phyloP scores from a whole-genome alignment of 2,888 invertebrate genomes.

The Furcula furcula region DNA sequence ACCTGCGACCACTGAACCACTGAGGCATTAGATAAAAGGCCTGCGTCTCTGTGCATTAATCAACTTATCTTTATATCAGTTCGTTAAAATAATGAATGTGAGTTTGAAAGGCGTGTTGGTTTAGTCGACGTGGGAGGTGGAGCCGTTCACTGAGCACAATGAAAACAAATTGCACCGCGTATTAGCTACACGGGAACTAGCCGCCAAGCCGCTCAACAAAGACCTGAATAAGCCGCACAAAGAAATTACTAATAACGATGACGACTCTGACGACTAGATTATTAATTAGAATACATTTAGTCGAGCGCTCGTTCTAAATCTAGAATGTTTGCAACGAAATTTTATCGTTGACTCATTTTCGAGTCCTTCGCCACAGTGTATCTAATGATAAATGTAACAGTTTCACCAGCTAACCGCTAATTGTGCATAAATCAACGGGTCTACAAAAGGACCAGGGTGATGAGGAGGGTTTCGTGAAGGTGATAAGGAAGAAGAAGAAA shows the following conservation, averaged over 20 bases:
- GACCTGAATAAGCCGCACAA: conserved; percentile 2
- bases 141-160: conserved; percentile 9
- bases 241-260: conserved; percentile 13
- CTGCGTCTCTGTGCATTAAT: no score
- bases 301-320: background rate
- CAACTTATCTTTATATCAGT: no score
- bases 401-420: background rate
- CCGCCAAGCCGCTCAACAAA: conserved; percentile 6
- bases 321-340: background rate
- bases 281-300: background rate
- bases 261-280: conserved; percentile 1
- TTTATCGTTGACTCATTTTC: background rate
- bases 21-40: no score
- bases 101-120: background rate
- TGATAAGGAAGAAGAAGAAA: no score
- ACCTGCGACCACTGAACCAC: no score
- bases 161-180: conserved; percentile 20
- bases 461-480: no score
- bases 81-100: background rate
- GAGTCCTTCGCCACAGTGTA: background rate
- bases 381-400: background rate
- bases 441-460: no score
- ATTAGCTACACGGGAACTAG: conserved; percentile 12
- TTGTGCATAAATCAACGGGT: background rate
- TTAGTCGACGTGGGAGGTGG: background rate